phyloP scores from a whole-genome alignment of 2,797 vertebrate species.

The Phrynocephalus guinanensis region DNA sequence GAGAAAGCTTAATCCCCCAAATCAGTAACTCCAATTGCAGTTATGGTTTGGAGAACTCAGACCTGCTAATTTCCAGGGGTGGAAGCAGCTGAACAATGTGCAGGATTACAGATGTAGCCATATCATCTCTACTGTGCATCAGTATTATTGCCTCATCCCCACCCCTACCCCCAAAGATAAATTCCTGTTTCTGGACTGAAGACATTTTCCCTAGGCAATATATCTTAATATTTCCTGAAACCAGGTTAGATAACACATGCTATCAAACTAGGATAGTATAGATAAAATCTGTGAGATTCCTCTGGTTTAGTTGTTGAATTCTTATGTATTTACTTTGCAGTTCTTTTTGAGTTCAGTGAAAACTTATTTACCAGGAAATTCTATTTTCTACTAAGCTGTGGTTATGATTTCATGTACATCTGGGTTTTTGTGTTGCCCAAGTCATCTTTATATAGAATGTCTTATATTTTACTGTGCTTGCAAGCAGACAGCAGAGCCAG shows the following conservation, averaged over 20 bases:
- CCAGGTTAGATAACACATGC: neutral
- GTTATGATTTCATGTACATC: neutral
- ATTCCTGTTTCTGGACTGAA: neutral
- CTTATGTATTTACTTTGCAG: neutral
- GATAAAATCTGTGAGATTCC: neutral
- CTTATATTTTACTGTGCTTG: neutral
- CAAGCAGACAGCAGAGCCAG: no score
- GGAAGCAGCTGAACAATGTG: neutral
- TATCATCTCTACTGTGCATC: neutral
- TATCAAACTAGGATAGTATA: neutral
- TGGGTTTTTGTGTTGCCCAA: neutral
- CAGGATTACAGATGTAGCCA: neutral
- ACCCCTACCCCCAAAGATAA: neutral
- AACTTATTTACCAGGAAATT: neutral
- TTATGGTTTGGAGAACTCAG: neutral
- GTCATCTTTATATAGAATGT: neutral
- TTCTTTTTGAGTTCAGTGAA: neutral
- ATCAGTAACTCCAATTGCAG: neutral
- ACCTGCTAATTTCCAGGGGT: neutral
- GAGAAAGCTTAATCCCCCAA: neutral
- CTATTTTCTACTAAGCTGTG: neutral
- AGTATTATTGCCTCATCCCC: no score
- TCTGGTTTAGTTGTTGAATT: neutral
- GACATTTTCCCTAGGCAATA: neutral
- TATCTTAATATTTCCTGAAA: neutral